Base-by-base conservation (phyloP, 2,113 vertebrate genomes). In the Plectropomus leopardus region DNA sequence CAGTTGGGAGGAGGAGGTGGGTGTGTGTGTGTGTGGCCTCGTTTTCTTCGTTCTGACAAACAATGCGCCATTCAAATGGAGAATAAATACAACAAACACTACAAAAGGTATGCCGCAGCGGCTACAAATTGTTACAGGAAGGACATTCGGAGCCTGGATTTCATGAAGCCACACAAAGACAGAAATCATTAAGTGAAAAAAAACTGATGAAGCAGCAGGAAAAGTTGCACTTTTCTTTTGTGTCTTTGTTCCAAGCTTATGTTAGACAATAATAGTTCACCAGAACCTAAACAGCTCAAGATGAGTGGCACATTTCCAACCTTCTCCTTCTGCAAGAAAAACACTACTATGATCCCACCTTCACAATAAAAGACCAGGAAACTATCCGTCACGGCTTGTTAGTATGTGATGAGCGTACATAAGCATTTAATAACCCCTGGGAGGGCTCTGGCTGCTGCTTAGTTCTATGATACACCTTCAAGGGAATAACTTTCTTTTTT, bases 61-160 rank as follows among this genome's bases (percentile, higher is more conserved):
- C 93, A 94, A 92, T 86, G 84, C 76, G 24, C 80, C 68, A 88
- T 94, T 94, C 90, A 88, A 64, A 45, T 65, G 24, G 23, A 47
- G 58, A 83, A 88, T 78, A 86, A 86, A 84, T 73, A 48, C 76
- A 77, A 91, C 83, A 87, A 80, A 81, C 91, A 76, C 51, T 84
- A 85, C 69, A 89, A 64, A 70, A 81, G 61, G 36, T 76, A 78
- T 21, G 32, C 66, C 21, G 45, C 75, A 63, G 54, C 80, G 75
- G 72, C 80, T 69, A 76, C 78, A 90, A 88, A 89, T 82, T 87
- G 86, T 83, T 76, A 88, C 28, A 83, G 55, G 28, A 73, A 54
- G 73, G 63, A 74, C 63, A 51, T 68, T 82, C 70, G 80, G 80
- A 86, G 82, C 71, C 40, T 60, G 53, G 55, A 76, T 80, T 74